Evolutionary conservation across 2,113 vertebrate genomes (phyloP).

Genomic region (Ictalurus furcatus): DNA sequence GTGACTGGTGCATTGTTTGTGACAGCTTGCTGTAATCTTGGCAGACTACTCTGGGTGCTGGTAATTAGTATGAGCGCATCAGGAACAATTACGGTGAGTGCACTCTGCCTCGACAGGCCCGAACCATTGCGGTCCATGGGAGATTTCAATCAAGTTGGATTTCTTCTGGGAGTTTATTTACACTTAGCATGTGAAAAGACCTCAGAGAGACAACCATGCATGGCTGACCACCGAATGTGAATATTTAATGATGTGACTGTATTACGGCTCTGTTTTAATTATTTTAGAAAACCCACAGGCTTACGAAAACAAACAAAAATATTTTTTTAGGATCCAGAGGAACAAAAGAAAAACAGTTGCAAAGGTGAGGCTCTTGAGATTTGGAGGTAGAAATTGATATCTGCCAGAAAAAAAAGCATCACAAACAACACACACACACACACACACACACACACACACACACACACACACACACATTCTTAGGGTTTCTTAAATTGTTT

Average conservation of each 20-base stretch:
- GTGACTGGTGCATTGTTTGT: constrained; percentile 66
- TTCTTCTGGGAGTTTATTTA: constrained; percentile 71
- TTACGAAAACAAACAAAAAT: constrained; percentile 28
- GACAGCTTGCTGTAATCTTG: constrained; percentile 79
- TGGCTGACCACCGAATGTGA: constrained; percentile 62
- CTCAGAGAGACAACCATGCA: constrained; percentile 64
- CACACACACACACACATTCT: not conserved
- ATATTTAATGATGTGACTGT: constrained; percentile 60
- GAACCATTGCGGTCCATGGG: constrained; percentile 49
- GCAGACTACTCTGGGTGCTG: constrained; percentile 74
- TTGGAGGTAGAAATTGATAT: constrained; percentile 4
- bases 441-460: not conserved
- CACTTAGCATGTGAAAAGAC: constrained; percentile 67
- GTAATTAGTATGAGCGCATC: constrained; percentile 52
- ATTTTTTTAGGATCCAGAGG: constrained; percentile 8
- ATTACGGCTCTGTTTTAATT: constrained; percentile 23
- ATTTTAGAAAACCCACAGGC: constrained; percentile 36
- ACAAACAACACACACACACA: not conserved
- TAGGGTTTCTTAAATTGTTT: constrained; percentile 1
- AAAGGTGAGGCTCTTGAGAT: constrained; percentile 29
- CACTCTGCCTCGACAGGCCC: constrained; percentile 39
- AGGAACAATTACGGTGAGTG: constrained; percentile 41
- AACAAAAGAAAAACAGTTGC: constrained; percentile 10
- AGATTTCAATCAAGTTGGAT: constrained; percentile 71
- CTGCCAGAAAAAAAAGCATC: not conserved